Conservation (phyloP, 2,888 invertebrate genomes). For the Philhelius pedissequus region DNA sequence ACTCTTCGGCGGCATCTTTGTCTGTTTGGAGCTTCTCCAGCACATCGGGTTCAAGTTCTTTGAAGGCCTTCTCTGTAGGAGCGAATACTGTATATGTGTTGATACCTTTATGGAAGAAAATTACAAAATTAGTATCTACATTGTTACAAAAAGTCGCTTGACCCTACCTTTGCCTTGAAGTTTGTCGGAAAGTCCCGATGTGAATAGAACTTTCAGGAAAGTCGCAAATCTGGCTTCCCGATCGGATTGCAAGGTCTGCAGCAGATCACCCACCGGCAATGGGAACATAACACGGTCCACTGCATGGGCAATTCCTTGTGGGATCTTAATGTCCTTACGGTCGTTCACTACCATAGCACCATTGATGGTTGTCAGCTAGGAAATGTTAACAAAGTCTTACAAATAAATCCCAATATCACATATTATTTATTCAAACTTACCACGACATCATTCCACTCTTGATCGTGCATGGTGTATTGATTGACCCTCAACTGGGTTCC, state of each 20-base stretch:
- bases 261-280: conserved; percentile 90
- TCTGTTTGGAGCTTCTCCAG: conserved; percentile 83
- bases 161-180: conserved; percentile 77
- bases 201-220: conserved; percentile 87
- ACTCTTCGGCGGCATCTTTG: conserved; percentile 84
- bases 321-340: conserved; percentile 89
- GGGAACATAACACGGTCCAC: conserved; percentile 94
- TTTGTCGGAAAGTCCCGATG: conserved; percentile 88
- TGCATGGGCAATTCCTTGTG: conserved; percentile 91
- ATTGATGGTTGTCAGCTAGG: conserved; percentile 89
- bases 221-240: conserved; percentile 89
- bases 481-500: conserved; percentile 92
- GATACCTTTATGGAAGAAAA: conserved; percentile 80
- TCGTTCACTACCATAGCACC: conserved; percentile 90
- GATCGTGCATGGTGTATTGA: conserved; percentile 92
- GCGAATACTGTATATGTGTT: conserved; percentile 93
- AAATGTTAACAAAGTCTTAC: neutral
- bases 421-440: no score
- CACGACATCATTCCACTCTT: conserved; percentile 92
- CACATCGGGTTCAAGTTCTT: conserved; percentile 83
- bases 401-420: no score
- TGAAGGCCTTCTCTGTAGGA: conserved; percentile 90
- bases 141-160: no score
- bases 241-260: conserved; percentile 91
- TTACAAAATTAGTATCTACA: no score